A percentile compares a stretch with the other conserved stretches of the same genome.
These are phyloP conservation scores for Phoxinus dragarum DNA, from an alignment of 2,797 vertebrate genomes.

Conservation along the genomic window DNA sequence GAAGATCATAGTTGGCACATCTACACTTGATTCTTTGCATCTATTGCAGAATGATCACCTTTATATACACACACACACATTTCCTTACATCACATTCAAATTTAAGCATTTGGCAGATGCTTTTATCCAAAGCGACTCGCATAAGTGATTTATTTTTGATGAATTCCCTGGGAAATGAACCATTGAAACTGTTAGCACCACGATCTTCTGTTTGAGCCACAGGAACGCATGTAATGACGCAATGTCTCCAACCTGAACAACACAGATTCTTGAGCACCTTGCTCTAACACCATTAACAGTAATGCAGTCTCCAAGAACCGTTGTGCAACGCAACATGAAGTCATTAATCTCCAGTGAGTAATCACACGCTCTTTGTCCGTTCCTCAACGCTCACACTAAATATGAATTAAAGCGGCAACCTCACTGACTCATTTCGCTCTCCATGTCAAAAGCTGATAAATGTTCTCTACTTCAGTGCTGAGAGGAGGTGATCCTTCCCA, in stretches of 20 bases:
- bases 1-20: no score
- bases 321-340: constrained; percentile 36
- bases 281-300: constrained; percentile 67
- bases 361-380: constrained; percentile 55
- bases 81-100: neutral
- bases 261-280: constrained; percentile 61
- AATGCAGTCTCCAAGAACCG: constrained; percentile 60
- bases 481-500: constrained; percentile 20
- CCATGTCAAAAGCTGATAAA: constrained; percentile 43
- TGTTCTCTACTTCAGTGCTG: constrained; percentile 35
- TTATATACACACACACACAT: no score
- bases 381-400: constrained; percentile 60
- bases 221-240: neutral
- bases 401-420: constrained; percentile 66
- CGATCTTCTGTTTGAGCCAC: neutral
- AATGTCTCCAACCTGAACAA: constrained; percentile 9
- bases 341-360: constrained; percentile 65
- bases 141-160: neutral
- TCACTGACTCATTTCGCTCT: constrained; percentile 41
- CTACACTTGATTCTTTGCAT: no score
- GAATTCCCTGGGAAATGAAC: neutral
- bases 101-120: neutral
- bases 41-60: no score
- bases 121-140: neutral
- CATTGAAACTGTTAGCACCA: neutral